Conservation (phyloP, 1,140 invertebrate genomes). For the Drosophila chauvacae region DNA sequence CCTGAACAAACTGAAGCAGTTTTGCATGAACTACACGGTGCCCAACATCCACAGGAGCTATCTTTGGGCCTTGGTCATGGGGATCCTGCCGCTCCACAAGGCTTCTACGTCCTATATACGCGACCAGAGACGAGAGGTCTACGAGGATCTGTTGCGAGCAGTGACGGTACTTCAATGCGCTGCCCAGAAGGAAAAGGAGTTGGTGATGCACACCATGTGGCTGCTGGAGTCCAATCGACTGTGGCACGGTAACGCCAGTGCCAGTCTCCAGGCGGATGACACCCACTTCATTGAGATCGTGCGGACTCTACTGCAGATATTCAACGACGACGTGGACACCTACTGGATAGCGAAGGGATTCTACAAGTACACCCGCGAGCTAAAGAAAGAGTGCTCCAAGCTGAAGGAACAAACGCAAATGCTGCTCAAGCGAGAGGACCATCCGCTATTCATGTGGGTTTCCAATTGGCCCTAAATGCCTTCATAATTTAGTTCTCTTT, state of each 20-base stretch:
- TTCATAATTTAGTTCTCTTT: background rate
- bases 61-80: slow-evolving; percentile 94
- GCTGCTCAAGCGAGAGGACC: slow-evolving; percentile 90
- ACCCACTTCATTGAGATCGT: slow-evolving; percentile 87
- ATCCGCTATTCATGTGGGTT: slow-evolving; percentile 87
- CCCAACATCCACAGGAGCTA: slow-evolving; percentile 92
- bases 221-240: slow-evolving; percentile 88
- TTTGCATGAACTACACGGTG: slow-evolving; percentile 93
- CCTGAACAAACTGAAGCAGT: slow-evolving; percentile 92
- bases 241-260: slow-evolving; percentile 87
- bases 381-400: slow-evolving; percentile 87
- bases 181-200: slow-evolving; percentile 85
- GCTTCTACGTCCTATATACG: slow-evolving; percentile 91
- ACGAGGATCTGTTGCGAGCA: slow-evolving; percentile 90
- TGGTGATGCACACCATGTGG: slow-evolving; percentile 91
- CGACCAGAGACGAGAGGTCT: slow-evolving; percentile 89
- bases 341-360: slow-evolving; percentile 92
- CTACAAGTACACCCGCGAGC: slow-evolving; percentile 88
- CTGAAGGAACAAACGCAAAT: slow-evolving; percentile 88
- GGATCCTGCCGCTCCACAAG: slow-evolving; percentile 88
- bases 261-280: slow-evolving; percentile 85
- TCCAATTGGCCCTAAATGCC: too few species aligned
- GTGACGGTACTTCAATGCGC: slow-evolving; percentile 87
- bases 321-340: slow-evolving; percentile 89
- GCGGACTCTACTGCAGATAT: slow-evolving; percentile 89